These are phyloP conservation scores for Mus minutoides DNA, from an alignment of 2,797 vertebrate genomes.

Conservation along the genomic window DNA sequence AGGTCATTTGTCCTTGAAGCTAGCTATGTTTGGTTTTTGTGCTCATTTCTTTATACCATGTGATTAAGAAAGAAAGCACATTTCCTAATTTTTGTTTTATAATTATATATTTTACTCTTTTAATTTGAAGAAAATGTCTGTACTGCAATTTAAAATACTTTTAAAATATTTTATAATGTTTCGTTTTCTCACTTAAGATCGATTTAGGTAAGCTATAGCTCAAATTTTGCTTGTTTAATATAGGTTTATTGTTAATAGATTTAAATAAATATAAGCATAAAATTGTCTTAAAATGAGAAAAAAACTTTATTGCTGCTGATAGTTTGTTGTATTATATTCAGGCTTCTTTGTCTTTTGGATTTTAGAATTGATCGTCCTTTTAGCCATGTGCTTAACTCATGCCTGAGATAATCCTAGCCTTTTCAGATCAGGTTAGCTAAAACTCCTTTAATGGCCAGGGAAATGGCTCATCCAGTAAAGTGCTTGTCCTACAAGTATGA, in stretches of 20 bases:
- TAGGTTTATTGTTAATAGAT: not conserved
- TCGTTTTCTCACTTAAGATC: not conserved
- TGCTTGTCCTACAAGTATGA: not conserved
- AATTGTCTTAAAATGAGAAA: not conserved
- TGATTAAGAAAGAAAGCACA: not conserved
- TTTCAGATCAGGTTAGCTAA: not conserved
- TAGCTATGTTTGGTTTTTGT: not conserved
- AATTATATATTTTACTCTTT: not conserved
- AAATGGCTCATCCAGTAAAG: not conserved
- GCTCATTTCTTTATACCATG: not conserved
- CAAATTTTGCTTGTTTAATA: not conserved
- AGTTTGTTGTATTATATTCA: not conserved
- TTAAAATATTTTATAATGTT: not conserved
- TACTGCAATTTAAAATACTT: not conserved
- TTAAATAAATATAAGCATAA: constrained; percentile 1
- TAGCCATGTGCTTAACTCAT: not conserved
- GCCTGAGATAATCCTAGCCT: not conserved
- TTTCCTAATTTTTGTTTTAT: not conserved
- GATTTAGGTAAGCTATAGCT: not conserved
- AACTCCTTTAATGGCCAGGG: not conserved
- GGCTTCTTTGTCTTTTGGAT: not conserved
- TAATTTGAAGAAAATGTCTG: not conserved
- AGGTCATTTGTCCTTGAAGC: not conserved
- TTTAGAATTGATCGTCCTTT: not conserved
- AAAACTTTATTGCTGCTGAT: too few relatives aligned